phyloP scores from a whole-genome alignment of 2,113 vertebrate genomes.

The Sphyrna mokarran region DNA sequence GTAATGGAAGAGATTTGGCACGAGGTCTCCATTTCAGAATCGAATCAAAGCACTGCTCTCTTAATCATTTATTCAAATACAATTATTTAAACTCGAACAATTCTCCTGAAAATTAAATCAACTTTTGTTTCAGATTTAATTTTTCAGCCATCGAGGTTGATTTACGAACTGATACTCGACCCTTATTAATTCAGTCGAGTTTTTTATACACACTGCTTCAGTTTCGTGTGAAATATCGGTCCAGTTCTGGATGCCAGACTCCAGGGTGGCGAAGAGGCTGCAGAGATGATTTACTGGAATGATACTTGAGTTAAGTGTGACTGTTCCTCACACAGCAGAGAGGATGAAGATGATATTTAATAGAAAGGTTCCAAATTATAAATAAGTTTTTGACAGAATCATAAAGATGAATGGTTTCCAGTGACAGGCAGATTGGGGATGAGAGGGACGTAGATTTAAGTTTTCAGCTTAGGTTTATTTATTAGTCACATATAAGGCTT shows the following conservation, averaged over 20 bases:
- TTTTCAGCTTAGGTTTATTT: too few species aligned
- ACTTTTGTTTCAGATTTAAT: background rate
- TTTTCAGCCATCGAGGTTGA: background rate
- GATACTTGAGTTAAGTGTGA: background rate
- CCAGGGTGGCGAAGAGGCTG: background rate
- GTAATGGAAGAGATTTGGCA: background rate
- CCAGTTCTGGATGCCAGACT: background rate
- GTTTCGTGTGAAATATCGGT: background rate
- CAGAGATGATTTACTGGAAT: background rate
- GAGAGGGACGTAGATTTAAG: too few species aligned
- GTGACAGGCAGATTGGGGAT: too few species aligned
- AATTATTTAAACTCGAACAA: too few species aligned
- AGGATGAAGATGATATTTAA: background rate
- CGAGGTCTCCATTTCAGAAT: background rate
- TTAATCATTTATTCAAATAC: background rate
- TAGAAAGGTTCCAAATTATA: background rate
- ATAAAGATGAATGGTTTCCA: background rate
- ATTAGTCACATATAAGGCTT: too few species aligned
- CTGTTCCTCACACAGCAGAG: too few species aligned
- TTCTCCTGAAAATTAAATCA: background rate
- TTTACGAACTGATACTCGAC: background rate
- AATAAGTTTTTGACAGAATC: too few species aligned
- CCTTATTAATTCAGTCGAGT: background rate
- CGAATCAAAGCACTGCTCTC: background rate
- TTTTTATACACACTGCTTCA: background rate